Evolutionary conservation across 2,113 vertebrate genomes (phyloP).

Genomic region (Semnornis frantzii): DNA sequence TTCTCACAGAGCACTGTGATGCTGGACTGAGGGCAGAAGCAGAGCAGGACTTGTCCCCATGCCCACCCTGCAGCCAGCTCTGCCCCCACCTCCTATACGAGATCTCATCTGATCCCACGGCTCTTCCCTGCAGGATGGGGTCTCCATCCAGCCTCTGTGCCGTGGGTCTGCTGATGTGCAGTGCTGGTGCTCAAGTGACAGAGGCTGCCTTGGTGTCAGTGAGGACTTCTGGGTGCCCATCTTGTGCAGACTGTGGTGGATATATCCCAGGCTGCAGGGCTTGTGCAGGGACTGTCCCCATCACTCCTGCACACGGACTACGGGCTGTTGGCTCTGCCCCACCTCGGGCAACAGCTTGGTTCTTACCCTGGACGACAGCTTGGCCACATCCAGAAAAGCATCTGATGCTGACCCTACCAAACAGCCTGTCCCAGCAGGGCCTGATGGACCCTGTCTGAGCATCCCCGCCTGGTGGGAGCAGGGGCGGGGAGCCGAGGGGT

Average conservation of each 20-base stretch:
- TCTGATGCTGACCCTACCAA: background rate
- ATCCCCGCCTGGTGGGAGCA: background rate
- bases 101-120: accelerated
- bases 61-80: accelerated
- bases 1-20: background rate
- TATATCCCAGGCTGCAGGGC: background rate
- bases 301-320: accelerated
- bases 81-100: accelerated
- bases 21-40: background rate
- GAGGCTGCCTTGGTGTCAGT: accelerated
- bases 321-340: background rate
- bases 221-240: background rate
- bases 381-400: accelerated
- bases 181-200: accelerated
- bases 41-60: accelerated
- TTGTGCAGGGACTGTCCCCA: background rate
- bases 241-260: accelerated
- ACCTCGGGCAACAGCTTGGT: background rate
- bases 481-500: accelerated
- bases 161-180: accelerated
- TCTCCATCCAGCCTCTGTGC: background rate
- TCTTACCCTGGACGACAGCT: background rate
- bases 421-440: background rate
- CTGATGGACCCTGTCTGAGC: accelerated
- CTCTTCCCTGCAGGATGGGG: background rate